Base-by-base conservation (phyloP, 2,888 invertebrate species). In the Torymus aiolomorphi region DNA sequence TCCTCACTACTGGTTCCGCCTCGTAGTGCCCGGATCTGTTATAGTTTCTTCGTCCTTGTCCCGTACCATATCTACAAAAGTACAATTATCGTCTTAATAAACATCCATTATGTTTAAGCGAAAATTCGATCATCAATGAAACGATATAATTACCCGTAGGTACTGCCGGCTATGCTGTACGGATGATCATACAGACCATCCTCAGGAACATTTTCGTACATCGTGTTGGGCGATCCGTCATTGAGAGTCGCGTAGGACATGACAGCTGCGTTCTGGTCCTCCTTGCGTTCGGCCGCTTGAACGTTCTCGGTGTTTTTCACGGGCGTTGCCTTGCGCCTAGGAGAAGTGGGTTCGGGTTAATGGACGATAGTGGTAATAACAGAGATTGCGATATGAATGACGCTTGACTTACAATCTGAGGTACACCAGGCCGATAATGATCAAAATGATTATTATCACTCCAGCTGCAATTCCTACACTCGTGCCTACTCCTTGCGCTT, bases 281-380 rank as follows among this genome's bases (percentile, higher is more conserved):
- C 96, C 87, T 96, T 96, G 16, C 95, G 92, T 86, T 96, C 96
- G 0, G 96, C 96, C 0, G 95, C 96, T 91, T 96, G 96, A 61
- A 97, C 94, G 89, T 97, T 97, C 88, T 96, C 96, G 0, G 96
- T 96, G 88, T 96, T 96, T 89, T 96, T 97, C 0, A 97, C 96
- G 0, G 96, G 96, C 2, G 95, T 94, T 18, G 96, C 95, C 92
- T 96, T 96, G 65, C 96, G 94, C 76, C 95, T 95, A 31, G 31
- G 4, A 31, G 31, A 31, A 31, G 31, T 2, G 0, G 31, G 31
- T 31, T 31, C 8, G 31, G 2, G 31, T 31, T 31, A 31, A 31
- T 31, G 31, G 1, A 31, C 8, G 31, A 2, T 24, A 24, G 3
- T 24, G 24, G 3, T 31, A 31, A 31, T 31, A 31, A 31, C 8